Conservation (phyloP, 2,888 invertebrate genomes). For the Leptinotarsa haldemani region DNA sequence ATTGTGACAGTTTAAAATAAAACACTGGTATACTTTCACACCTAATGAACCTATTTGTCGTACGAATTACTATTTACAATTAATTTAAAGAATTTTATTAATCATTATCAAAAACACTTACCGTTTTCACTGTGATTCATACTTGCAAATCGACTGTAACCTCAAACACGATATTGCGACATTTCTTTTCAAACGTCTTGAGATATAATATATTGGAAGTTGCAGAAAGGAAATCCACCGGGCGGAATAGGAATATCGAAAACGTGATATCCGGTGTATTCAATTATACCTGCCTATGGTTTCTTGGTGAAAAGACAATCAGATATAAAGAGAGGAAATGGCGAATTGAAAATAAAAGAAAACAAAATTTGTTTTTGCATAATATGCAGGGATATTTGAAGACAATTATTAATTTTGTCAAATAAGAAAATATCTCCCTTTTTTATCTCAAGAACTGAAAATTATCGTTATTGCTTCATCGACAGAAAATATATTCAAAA, state of each 20-base stretch:
- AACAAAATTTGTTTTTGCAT: background rate
- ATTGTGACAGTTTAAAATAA: no score
- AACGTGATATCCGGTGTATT: slow-evolving; percentile 2
- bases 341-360: background rate
- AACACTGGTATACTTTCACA: no score
- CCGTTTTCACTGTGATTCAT: background rate
- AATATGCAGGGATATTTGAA: no score
- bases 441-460: no score
- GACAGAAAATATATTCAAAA: no score
- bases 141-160: background rate
- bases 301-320: background rate
- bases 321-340: background rate
- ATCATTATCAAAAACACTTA: background rate
- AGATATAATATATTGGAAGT: background rate
- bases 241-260: background rate
- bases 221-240: background rate
- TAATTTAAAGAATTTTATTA: no score
- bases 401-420: no score
- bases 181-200: background rate
- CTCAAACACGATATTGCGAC: background rate
- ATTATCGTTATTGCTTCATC: no score
- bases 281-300: background rate
- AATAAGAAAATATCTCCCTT: no score
- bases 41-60: no score
- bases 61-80: no score